Conservation (phyloP, 2,888 invertebrate genomes). For the Drosophila pseudotalamancana region DNA sequence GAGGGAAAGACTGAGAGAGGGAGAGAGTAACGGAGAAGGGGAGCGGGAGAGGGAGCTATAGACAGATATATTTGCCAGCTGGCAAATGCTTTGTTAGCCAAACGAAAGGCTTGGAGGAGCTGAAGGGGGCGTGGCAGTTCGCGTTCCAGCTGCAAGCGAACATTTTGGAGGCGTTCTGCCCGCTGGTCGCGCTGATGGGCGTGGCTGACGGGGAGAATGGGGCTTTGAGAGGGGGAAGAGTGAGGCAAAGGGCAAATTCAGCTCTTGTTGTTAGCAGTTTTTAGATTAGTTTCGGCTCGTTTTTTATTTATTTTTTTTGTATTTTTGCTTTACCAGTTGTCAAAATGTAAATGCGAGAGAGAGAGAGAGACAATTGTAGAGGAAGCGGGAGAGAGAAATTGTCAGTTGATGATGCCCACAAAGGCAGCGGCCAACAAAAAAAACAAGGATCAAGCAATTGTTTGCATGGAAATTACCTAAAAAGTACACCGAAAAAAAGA, state of each 20-base stretch:
- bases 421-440: constrained; percentile 9
- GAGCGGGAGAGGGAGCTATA: background rate
- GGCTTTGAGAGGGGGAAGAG: too few relatives aligned
- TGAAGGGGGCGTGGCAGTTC: background rate
- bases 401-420: constrained; percentile 66
- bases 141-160: constrained; percentile 21
- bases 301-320: constrained; percentile 44
- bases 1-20: background rate
- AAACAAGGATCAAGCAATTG: constrained; percentile 57
- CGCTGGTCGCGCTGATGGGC: constrained; percentile 40
- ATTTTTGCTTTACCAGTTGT: constrained; percentile 44
- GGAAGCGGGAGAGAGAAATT: constrained; percentile 35
- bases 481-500: constrained; percentile 14
- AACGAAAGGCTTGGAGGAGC: constrained; percentile 7
- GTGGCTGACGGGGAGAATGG: background rate
- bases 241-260: background rate
- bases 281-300: constrained; percentile 80
- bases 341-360: constrained; percentile 68
- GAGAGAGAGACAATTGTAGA: background rate
- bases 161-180: constrained; percentile 29
- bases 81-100: constrained; percentile 75
- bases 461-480: constrained; percentile 70
- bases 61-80: constrained; percentile 64
- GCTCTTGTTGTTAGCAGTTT: constrained; percentile 73
- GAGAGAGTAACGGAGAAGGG: background rate